Conservation (phyloP, 2,113 vertebrate genomes). For the Hoplias malabaricus region DNA sequence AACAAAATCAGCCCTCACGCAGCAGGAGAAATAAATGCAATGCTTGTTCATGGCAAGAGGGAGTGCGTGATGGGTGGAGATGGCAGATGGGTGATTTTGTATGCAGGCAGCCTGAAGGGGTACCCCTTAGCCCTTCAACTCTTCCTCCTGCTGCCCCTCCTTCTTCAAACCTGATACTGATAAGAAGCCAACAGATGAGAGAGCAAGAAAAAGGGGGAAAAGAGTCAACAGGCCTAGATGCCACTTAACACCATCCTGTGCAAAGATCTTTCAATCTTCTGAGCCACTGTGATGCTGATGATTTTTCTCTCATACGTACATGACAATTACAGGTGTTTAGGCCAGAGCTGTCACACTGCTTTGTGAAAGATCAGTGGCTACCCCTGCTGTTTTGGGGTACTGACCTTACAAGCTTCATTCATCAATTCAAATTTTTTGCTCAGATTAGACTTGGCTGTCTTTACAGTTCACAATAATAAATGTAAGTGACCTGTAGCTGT, state of each 20-base stretch:
- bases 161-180: conserved; percentile 25
- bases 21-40: background rate
- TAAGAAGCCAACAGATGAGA: background rate
- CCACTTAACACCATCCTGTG: background rate
- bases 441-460: too few relatives aligned
- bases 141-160: background rate
- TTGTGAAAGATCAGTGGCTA: background rate
- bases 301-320: conserved; percentile 10
- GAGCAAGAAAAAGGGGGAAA: conserved; percentile 1
- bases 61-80: conserved; percentile 2
- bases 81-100: conserved; percentile 49
- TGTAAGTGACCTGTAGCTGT: too few relatives aligned
- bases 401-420: background rate
- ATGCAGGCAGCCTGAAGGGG: conserved; percentile 51
- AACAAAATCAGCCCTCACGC: background rate
- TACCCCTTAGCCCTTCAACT: too few relatives aligned
- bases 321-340: too few relatives aligned
- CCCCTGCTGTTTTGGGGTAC: conserved; percentile 6
- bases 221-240: background rate
- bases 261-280: background rate
- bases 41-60: background rate
- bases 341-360: conserved; percentile 1
- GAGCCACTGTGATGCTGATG: background rate
- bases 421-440: too few relatives aligned
- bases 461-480: background rate